phyloP scores from a whole-genome alignment of 2,113 vertebrate species.

The Tragelaphus buxtoni region DNA sequence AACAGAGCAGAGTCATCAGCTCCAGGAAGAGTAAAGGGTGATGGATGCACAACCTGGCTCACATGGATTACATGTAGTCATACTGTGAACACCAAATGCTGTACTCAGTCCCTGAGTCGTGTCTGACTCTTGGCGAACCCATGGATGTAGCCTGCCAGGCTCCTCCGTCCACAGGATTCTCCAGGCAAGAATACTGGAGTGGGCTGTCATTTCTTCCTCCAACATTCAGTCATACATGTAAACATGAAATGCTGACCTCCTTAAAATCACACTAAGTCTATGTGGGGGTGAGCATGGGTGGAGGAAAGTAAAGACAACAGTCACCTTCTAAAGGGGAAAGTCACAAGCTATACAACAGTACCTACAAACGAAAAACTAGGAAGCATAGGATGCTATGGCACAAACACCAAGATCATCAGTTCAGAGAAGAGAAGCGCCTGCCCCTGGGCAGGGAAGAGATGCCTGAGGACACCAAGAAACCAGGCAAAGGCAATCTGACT shows the following conservation, averaged over 20 bases:
- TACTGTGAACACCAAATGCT: not conserved
- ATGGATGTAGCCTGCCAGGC: not conserved
- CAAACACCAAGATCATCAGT: not conserved
- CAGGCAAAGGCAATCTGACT: not conserved
- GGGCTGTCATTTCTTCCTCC: not conserved
- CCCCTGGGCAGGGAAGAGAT: not conserved
- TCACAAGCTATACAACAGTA: not conserved
- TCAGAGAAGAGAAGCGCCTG: not conserved
- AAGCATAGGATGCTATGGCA: not conserved
- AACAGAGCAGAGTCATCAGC: not conserved
- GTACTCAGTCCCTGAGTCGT: not conserved
- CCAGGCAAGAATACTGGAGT: not conserved
- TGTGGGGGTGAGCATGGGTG: accelerated
- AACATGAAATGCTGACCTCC: not conserved
- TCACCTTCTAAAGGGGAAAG: not conserved
- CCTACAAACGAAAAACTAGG: not conserved
- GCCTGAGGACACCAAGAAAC: not conserved
- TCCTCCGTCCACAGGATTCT: not conserved
- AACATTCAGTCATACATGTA: not conserved
- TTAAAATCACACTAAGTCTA: not conserved
- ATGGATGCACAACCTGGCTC: accelerated
- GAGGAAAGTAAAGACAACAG: not conserved
- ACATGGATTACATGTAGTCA: not conserved
- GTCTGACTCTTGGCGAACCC: not conserved
- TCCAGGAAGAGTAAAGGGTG: not conserved